These are phyloP conservation scores for Zoanthus gigantus DNA, from an alignment of 92 coral and sea anemone genomes.

Conservation along the genomic window DNA sequence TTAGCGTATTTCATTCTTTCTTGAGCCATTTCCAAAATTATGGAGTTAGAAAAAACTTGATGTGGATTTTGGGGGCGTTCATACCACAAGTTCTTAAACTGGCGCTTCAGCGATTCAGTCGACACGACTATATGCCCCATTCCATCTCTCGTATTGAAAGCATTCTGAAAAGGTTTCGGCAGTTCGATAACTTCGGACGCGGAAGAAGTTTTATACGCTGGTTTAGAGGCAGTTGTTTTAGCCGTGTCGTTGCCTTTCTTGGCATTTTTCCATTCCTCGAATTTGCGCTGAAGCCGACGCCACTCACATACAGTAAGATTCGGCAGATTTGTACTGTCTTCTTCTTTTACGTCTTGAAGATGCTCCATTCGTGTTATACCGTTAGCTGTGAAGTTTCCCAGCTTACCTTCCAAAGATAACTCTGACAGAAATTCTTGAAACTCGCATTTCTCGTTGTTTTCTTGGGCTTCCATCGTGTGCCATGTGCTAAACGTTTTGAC, in stretches of 20 bases:
- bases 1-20: slow-evolving; percentile 46
- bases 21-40: slow-evolving; percentile 64
- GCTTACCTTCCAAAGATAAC: background rate
- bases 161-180: background rate
- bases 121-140: slow-evolving; percentile 61
- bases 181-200: background rate
- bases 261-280: background rate
- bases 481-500: background rate
- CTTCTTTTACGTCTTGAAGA: background rate
- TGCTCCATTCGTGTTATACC: background rate
- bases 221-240: background rate
- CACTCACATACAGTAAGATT: background rate
- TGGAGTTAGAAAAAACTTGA: slow-evolving; percentile 56
- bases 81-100: slow-evolving; percentile 56
- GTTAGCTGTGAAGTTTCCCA: background rate
- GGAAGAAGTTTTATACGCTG: background rate
- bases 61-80: slow-evolving; percentile 54
- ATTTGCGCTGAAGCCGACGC: background rate
- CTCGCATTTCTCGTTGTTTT: background rate
- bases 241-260: background rate
- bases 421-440: background rate
- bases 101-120: slow-evolving; percentile 40
- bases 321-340: background rate
- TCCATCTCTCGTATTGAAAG: slow-evolving; percentile 63
- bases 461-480: background rate